phyloP scores from a whole-genome alignment of 2,113 vertebrate genomes.

The Takifugu bimaculatus region DNA sequence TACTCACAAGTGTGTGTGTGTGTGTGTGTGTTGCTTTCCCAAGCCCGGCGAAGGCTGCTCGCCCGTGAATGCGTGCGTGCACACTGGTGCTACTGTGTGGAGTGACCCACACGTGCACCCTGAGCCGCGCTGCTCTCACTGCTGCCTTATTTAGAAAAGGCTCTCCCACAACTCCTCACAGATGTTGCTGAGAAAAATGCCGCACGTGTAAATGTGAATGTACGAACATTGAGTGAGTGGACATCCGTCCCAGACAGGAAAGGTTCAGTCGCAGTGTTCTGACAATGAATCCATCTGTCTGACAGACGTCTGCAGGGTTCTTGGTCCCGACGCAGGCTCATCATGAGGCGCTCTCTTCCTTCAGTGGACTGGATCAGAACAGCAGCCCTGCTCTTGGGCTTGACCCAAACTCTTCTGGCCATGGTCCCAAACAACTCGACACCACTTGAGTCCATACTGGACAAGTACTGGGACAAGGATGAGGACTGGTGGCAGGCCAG shows the following conservation, averaged over 20 bases:
- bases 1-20: too few species aligned
- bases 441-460: slow-evolving; percentile 83
- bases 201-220: background rate
- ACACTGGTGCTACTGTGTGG: slow-evolving; percentile 48
- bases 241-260: too few species aligned
- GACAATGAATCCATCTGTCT: background rate
- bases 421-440: slow-evolving; percentile 85
- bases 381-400: slow-evolving; percentile 74
- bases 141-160: too few species aligned
- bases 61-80: slow-evolving; percentile 27
- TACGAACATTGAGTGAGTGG: too few species aligned
- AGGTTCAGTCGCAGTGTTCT: background rate
- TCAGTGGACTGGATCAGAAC: slow-evolving; percentile 71
- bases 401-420: slow-evolving; percentile 75
- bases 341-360: slow-evolving; percentile 77
- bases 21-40: background rate
- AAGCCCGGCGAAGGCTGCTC: slow-evolving; percentile 4
- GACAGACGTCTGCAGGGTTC: background rate
- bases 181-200: too few species aligned
- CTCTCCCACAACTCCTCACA: too few species aligned
- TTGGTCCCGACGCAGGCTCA: slow-evolving; percentile 13
- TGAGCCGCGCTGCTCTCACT: too few species aligned
- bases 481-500: slow-evolving; percentile 87
- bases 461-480: slow-evolving; percentile 86
- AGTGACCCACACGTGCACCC: slow-evolving; percentile 43